These are phyloP conservation scores for Bradysia coprophila DNA, from an alignment of 1,140 invertebrate genomes.

Conservation along the genomic window DNA sequence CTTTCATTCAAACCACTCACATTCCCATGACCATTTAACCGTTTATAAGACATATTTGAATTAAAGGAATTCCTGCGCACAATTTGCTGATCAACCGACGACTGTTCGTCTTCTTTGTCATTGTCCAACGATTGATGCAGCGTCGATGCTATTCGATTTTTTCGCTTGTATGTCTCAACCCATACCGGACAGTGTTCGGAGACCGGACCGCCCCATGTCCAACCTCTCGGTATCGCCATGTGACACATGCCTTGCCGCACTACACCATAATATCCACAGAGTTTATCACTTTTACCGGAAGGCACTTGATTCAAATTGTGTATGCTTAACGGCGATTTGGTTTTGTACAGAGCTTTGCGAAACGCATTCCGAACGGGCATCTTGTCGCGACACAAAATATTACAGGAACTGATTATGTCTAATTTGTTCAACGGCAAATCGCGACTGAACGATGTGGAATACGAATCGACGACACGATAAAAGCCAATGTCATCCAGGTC, in stretches of 20 bases:
- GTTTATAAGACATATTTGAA: background rate
- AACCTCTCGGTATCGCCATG: slow-evolving; percentile 60
- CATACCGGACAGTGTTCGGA: slow-evolving; percentile 54
- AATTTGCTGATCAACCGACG: background rate
- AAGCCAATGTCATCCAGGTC: background rate
- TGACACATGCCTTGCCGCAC: slow-evolving; percentile 47
- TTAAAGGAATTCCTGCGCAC: background rate
- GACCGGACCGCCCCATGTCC: slow-evolving; percentile 59
- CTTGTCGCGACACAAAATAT: slow-evolving; percentile 11
- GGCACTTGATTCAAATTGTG: background rate
- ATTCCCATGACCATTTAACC: background rate
- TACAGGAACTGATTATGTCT: slow-evolving; percentile 6
- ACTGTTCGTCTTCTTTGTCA: background rate
- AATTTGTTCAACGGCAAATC: background rate
- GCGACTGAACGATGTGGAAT: background rate
- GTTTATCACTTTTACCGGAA: background rate
- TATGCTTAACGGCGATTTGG: background rate
- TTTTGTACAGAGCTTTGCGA: background rate
- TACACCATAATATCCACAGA: slow-evolving; percentile 33
- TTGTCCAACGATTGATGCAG: background rate
- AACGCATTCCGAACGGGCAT: slow-evolving; percentile 6
- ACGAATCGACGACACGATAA: background rate
- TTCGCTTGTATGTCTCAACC: slow-evolving; percentile 24
- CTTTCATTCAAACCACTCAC: background rate
- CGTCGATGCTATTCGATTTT: background rate